Base-by-base conservation (phyloP, 2,888 invertebrate species). In the Petrolisthes cinctipes region DNA sequence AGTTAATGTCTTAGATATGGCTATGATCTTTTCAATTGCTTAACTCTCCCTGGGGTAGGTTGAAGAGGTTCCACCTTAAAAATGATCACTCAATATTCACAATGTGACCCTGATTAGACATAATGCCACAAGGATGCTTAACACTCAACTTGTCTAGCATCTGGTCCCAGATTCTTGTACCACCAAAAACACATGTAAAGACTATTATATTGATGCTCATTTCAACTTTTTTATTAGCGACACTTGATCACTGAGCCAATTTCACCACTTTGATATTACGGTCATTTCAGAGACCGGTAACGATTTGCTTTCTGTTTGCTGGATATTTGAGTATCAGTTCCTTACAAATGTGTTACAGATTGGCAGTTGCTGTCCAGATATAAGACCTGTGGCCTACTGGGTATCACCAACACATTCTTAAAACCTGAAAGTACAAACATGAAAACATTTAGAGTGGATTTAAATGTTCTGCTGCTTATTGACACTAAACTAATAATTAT, bases 91-190 rank as follows among this genome's bases (percentile, higher is more conserved):
- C 57, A 75, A 82, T 79, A 87, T 87, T 87, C 86, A 87, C 86
- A 86, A 78, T 87, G 80, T 84, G 84, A 87, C 87, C 87, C 83
- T 84, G 84, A 87, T 84, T 81, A 87, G 83, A 87, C 56, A 81
- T 87, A 87, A 87, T 87, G 87, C 87, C 87, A 87, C 87, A 84
- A 80, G 81, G 83, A 79, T 87, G 87, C 84, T 80, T 68, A 83
- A 84, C 87, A 81, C 75, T 81, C 37, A 61, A 68, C 84, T 84
- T 71, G 78, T 83, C 75, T 81, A 87, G 73, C 87, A 80, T 87
- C 87, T 87, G 87, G 87, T 87, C 87, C 87, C 84, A 84, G 87
- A 83, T 84, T 83, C 83, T 81, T 75, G 73, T 81, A 83, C 80
- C 84, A 84, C 83, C 84, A 81, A 83, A 37, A 81, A 79, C 86